Evolutionary conservation across 2,113 vertebrate genomes (phyloP), one percentile per base, ranked within the genome.

Genomic region (Rynchops niger): DNA sequence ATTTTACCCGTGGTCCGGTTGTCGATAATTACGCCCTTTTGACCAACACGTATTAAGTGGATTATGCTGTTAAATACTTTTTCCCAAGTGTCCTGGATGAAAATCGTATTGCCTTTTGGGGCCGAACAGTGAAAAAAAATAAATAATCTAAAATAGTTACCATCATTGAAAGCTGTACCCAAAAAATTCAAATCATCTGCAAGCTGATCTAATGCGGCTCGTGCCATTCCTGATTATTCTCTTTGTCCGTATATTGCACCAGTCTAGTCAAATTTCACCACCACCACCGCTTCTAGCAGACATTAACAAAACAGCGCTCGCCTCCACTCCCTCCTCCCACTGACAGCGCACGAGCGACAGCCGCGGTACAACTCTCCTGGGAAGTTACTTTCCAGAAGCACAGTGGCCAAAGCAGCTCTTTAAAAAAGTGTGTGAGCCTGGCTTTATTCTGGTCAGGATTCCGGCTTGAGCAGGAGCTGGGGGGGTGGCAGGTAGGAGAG

Each of bases 1-100:
- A 78, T 92, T 92, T 88, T 42, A 79, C 55, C 69, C 50, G 1
- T 45, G 79, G 53, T 53, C 52, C 6, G 0, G 27, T 50, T 61
- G 89, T 92, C 69, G 2, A 93, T 97, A 95, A 93, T 79, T 47
- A 8, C 0, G 18, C 80, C 67, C 76, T 93, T 94, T 74, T 76
- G 79, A 78, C 53, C 63, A 14, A 20, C 27, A 11, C 0, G 1
- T 7, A 50, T 59, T 16, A 74, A 81, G 85, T 19, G 15, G 67
- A 67, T 92, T n/a, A 55, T 5, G 20, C 42, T 36, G 45, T 84
- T 81, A 71, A 92, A 92, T 82, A 16, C 49, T 94, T 38, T 45
- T 11, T 93, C 38, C 82, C 67, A 86, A 92, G 93, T 25, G 52
- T 87, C 59, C 82, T 83, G 72, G 14, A 18, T 88, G 76, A 50